These are phyloP conservation scores for Ammospiza caudacuta DNA, from an alignment of 2,113 vertebrate genomes.

Conservation along the genomic window DNA sequence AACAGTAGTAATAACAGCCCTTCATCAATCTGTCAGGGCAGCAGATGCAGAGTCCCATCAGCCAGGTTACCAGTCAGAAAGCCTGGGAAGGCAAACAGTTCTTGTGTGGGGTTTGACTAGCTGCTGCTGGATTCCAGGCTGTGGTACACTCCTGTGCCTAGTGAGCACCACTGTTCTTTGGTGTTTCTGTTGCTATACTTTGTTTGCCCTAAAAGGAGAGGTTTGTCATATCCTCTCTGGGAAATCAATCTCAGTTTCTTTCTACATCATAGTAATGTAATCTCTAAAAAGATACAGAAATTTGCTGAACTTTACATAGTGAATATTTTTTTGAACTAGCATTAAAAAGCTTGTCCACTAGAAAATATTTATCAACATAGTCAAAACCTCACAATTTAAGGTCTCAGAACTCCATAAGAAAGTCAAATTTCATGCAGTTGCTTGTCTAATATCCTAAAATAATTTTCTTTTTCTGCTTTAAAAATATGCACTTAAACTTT, in stretches of 20 bases:
- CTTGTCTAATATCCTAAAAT: background rate
- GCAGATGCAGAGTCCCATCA: background rate
- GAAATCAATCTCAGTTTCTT: background rate
- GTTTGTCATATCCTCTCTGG: background rate
- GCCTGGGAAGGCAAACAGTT: background rate
- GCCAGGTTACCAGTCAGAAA: background rate
- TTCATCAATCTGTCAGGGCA: background rate
- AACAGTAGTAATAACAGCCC: background rate
- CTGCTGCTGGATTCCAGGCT: background rate
- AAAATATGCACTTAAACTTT: background rate
- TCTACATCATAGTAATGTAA: background rate
- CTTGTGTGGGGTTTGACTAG: background rate
- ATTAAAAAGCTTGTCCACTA: background rate
- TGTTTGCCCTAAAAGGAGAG: background rate
- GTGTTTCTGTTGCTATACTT: background rate
- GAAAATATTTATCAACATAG: background rate
- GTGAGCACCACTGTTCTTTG: background rate
- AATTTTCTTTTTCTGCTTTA: background rate
- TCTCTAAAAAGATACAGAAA: background rate
- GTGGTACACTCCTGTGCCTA: background rate
- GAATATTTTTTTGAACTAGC: background rate
- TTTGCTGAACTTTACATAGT: background rate
- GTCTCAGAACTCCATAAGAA: background rate
- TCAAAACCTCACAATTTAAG: background rate
- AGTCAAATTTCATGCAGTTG: background rate